Percentiles rank a stretch among this genome's conserved stretches.
These are phyloP conservation scores for Symphodus melops DNA, from an alignment of 2,113 vertebrate species.

Conservation along the genomic window DNA sequence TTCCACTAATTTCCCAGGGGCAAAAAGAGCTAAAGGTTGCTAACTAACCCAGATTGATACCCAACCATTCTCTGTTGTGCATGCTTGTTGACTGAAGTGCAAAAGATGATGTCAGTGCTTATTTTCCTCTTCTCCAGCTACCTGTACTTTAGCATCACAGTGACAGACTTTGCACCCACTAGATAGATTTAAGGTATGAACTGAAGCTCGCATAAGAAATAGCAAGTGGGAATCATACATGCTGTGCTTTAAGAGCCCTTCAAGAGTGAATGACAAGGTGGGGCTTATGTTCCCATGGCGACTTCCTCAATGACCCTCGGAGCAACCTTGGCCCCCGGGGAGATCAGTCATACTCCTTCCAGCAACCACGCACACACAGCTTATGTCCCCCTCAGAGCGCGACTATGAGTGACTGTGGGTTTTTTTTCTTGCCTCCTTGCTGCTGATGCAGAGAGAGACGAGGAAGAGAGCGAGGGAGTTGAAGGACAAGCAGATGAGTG, in stretches of 20 bases:
- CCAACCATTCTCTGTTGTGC: background rate
- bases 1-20: slow-evolving; percentile 14
- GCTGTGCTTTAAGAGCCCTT: slow-evolving; percentile 19
- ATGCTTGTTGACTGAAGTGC: background rate
- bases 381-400: slow-evolving; percentile 21
- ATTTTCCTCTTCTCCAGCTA: background rate
- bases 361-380: slow-evolving; percentile 18
- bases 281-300: slow-evolving; percentile 74
- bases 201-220: background rate
- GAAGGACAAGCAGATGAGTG: slow-evolving; percentile 62
- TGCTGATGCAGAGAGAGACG: slow-evolving; percentile 35
- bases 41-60: slow-evolving; percentile 20
- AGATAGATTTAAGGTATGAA: background rate
- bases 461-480: slow-evolving; percentile 27
- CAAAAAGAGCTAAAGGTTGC: background rate
- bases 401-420: slow-evolving; percentile 57
- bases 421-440: slow-evolving; percentile 24
- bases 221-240: background rate
- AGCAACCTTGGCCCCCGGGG: slow-evolving; percentile 71
- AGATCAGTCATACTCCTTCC: slow-evolving; percentile 59
- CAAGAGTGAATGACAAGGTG: slow-evolving; percentile 47
- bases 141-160: background rate
- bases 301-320: slow-evolving; percentile 70
- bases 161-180: background rate
- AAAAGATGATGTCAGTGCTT: background rate